Base-by-base conservation (phyloP, 2,797 vertebrate genomes). In the Pseudochirops cupreus region DNA sequence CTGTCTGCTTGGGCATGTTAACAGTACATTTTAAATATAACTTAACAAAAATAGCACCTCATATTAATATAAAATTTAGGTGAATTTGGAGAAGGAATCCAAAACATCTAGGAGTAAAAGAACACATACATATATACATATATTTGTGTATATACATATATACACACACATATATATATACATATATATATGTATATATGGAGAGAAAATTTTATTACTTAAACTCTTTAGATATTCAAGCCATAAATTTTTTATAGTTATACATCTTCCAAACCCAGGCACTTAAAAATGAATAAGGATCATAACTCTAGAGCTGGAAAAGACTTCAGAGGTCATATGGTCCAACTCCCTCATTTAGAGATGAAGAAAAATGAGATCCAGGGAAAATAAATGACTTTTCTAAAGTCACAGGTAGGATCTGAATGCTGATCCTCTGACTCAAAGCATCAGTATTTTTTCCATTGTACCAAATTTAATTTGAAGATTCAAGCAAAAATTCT, bases 401-500 rank as follows among this genome's bases (percentile, higher is more conserved):
- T 74, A 74, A 21, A 16, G 67, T 74, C 74, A 46, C 0, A 82
- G 39, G 74, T 21, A 46, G 39, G 21, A 46, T 82, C 26, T 46
- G 74, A 39, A 82, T 24, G 74, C 74, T 82, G 74, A 24, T 82
- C n/a, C 39, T 82, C 18, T 46, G 39, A 82, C n/a, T 82, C 18
- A 82, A 67, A 74, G n/a, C 46, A 9, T 26, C 12, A 26, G 7
- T 82, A 24, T 7, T 82, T 82, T 46, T 82, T 46, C 74, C 21
- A 46, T 24, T 46, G 10, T 26, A 82, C 3, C 39, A 46, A 97
- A 89, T 97, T 94, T 97, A 97, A 98, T 96, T 98, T 98, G 98
- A 94, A 98, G 98, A 98, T 97, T 98, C 96, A 98, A 98, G 97
- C 98, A 97, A 93, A 98, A 98, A 98, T 97, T 95, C 96, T 97